Evolutionary conservation across 2,797 vertebrate genomes (phyloP), one percentile per base, ranked within the genome.

Genomic region (Clarias fuscus): DNA sequence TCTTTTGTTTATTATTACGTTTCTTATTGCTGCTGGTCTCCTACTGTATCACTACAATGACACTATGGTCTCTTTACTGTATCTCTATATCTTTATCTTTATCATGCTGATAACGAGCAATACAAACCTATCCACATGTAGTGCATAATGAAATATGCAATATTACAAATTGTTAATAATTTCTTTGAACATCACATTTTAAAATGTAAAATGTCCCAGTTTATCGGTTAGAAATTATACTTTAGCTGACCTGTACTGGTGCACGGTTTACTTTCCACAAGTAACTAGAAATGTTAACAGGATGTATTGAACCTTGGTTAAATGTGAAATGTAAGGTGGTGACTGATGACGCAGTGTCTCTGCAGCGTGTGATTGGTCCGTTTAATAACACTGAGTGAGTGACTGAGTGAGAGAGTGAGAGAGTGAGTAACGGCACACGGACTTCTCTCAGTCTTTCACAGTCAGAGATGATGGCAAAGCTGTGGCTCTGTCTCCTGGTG

Each of bases 401-500:
- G 62, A 22, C 17, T 10, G 68, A 20, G 15, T 18, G 30, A 30
- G 30, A 30, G 30, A 30, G 30, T 30, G 30, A 30, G 30, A 30
- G 68, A 37, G 56, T 59, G 8, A 24, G 33, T 22, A 62, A 79
- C 58, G 30, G 75, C 53, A 22, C 75, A 78, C 30, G 1, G 10
- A 79, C 30, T 17, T 13, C 58, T 61, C 56, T 78, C 76, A 76
- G 27, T 77, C 53, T 18, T 2, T 22, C 8, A 33, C 15, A 13
- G 0, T 79, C 20, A 61, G 30, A 40, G 30, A 79, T 7, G 58
- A 62, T 40, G 77, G 11, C 0, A 0, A 62, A 24, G 30, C 30
- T 79, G 77, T 79, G 77, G 77, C 14, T 78, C 11, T 78, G 76
- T 78, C 77, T 79, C 18, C 58, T 79, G 56, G 4, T 79, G 77